These are phyloP conservation scores for Sebastes melanostomus DNA, from an alignment of 2,797 vertebrate species.

Conservation along the genomic window DNA sequence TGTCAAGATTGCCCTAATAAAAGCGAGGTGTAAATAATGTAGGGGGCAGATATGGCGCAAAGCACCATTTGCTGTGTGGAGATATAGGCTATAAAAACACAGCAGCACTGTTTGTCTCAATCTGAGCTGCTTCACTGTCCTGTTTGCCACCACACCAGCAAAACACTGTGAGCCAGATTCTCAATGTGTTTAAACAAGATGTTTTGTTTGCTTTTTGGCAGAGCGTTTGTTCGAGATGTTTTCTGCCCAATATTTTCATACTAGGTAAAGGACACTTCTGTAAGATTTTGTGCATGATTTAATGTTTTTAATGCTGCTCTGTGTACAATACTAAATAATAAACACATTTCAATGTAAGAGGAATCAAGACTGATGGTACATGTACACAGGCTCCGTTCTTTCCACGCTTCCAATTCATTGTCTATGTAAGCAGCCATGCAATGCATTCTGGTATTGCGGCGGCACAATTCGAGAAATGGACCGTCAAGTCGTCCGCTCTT, in stretches of 20 bases:
- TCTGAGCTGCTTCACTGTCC: conserved; percentile 55
- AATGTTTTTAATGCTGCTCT: background rate
- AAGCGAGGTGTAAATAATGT: conserved; percentile 79
- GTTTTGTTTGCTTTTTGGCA: conserved; percentile 14
- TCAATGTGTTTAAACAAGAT: conserved; percentile 33
- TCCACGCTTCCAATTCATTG: too few species aligned
- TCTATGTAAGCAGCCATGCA: too few species aligned
- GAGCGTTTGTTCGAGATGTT: background rate
- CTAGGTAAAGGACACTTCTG: background rate
- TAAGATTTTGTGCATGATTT: background rate
- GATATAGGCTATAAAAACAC: conserved; percentile 75
- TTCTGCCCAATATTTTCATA: background rate
- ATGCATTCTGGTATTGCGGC: too few species aligned
- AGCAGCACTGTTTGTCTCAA: conserved; percentile 66
- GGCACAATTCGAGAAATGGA: too few species aligned
- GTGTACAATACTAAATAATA: background rate
- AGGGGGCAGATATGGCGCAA: conserved; percentile 58
- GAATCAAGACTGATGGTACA: background rate
- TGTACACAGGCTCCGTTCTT: too few species aligned
- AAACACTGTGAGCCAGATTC: conserved; percentile 13
- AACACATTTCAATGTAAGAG: background rate
- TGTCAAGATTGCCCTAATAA: conserved; percentile 79
- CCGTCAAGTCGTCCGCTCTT: too few species aligned
- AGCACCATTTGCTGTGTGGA: conserved; percentile 62
- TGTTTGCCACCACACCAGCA: conserved; percentile 29